These are phyloP conservation scores for Neostethus bicornis DNA, from an alignment of 2,797 vertebrate species.

Conservation along the genomic window DNA sequence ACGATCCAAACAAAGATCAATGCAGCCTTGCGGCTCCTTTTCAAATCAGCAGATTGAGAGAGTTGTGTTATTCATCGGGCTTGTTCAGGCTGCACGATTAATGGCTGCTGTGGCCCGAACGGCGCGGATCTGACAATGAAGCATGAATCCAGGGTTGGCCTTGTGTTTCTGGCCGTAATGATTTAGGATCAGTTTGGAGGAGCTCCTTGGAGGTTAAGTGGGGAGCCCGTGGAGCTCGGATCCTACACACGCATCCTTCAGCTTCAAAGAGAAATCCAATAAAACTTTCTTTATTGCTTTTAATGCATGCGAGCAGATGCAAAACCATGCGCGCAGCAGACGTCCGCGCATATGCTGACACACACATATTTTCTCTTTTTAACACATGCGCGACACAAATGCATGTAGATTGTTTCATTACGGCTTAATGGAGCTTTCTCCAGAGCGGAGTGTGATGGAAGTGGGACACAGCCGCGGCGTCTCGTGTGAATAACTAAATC, in stretches of 20 bases:
- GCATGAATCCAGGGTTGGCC: conserved; percentile 65
- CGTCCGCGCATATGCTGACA: conserved; percentile 24
- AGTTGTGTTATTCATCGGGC: conserved; percentile 36
- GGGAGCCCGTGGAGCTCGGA: conserved; percentile 68
- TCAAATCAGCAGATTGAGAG: conserved; percentile 60
- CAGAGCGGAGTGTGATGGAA: too few relatives aligned
- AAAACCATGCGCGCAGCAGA: conserved; percentile 46
- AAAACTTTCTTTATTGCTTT: conserved; percentile 62
- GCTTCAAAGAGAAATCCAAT: conserved; percentile 65
- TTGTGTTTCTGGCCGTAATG: conserved; percentile 70
- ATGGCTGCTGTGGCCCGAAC: conserved; percentile 51
- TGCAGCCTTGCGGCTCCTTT: conserved; percentile 31
- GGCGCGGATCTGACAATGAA: conserved; percentile 74
- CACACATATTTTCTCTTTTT: conserved; percentile 16
- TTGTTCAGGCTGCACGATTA: conserved; percentile 60
- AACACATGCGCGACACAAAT: conserved; percentile 32
- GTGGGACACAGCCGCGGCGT: conserved; percentile 56
- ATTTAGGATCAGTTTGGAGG: conserved; percentile 69
- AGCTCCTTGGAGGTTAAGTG: conserved; percentile 71
- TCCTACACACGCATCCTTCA: conserved; percentile 66
- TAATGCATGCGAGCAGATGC: conserved; percentile 65
- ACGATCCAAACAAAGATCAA: conserved; percentile 37
- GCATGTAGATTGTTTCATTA: conserved; percentile 61
- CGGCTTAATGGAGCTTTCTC: conserved; percentile 55
- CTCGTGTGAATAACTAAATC: conserved; percentile 64